Conservation (phyloP, 1,140 invertebrate genomes). For the Hycleus phaleratus region DNA sequence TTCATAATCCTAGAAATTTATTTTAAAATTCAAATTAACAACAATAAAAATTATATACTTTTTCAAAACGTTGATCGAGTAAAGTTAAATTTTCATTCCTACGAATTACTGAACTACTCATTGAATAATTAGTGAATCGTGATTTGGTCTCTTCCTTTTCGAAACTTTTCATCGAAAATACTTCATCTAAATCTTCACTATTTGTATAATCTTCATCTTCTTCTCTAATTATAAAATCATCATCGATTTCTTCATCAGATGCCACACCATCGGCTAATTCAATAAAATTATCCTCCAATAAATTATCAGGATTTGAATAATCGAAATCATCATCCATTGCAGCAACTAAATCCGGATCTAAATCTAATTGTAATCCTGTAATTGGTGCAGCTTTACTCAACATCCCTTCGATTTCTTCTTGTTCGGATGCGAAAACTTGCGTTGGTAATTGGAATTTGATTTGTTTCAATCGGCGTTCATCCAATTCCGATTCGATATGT, state of each 20-base stretch:
- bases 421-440: slow-evolving; percentile 83
- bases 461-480: slow-evolving; percentile 30
- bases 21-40: background rate
- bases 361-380: slow-evolving; percentile 67
- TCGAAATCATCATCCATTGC: slow-evolving; percentile 91
- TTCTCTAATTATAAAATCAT: slow-evolving; percentile 15
- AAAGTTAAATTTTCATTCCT: slow-evolving; percentile 76
- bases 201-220: slow-evolving; percentile 39
- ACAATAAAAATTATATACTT: slow-evolving; percentile 44
- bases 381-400: slow-evolving; percentile 79
- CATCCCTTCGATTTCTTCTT: slow-evolving; percentile 82
- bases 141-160: slow-evolving; percentile 76
- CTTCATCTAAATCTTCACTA: slow-evolving; percentile 49
- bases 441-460: slow-evolving; percentile 68
- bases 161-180: slow-evolving; percentile 45
- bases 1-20: slow-evolving; percentile 59
- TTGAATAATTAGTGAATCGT: slow-evolving; percentile 87
- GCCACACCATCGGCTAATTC: slow-evolving; percentile 62
- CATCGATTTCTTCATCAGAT: slow-evolving; percentile 32
- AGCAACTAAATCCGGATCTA: slow-evolving; percentile 90
- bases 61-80: slow-evolving; percentile 88
- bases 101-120: slow-evolving; percentile 84
- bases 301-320: slow-evolving; percentile 72
- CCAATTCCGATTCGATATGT: slow-evolving; percentile 36
- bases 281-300: slow-evolving; percentile 88